phyloP scores from a whole-genome alignment of 2,888 invertebrate genomes.

The Ptychoptera contaminata region DNA sequence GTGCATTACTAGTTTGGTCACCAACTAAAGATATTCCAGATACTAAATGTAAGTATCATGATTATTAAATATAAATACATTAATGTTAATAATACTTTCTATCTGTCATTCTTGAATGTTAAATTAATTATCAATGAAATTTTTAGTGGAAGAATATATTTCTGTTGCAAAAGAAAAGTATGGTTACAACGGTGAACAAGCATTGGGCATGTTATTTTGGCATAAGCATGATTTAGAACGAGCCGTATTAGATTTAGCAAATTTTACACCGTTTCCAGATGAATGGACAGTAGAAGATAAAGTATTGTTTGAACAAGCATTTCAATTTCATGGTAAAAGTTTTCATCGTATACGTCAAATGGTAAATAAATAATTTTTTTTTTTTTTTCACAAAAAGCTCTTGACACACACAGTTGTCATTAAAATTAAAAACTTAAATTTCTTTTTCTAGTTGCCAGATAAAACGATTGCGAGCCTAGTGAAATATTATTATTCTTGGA shows the following conservation, averaged over 20 bases:
- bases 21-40: slow-evolving; percentile 82
- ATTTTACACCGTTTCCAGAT: slow-evolving; percentile 94
- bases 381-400: background rate
- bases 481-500: slow-evolving; percentile 98
- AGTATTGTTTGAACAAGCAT: slow-evolving; percentile 94
- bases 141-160: slow-evolving; percentile 89
- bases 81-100: background rate
- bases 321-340: slow-evolving; percentile 95
- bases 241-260: slow-evolving; percentile 84
- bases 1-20: slow-evolving; percentile 90
- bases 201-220: slow-evolving; percentile 95
- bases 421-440: background rate
- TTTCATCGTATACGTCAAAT: slow-evolving; percentile 95
- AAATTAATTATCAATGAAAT: slow-evolving; percentile 8
- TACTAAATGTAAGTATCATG: slow-evolving; percentile 55
- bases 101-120: background rate
- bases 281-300: slow-evolving; percentile 98
- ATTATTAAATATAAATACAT: background rate
- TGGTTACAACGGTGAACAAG: slow-evolving; percentile 95
- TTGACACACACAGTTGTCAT: background rate
- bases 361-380: slow-evolving; percentile 41
- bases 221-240: slow-evolving; percentile 90
- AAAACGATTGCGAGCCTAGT: slow-evolving; percentile 92
- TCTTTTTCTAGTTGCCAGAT: slow-evolving; percentile 65
- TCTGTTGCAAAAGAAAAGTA: slow-evolving; percentile 90